Evolutionary conservation across 2,797 vertebrate species (phyloP).

Genomic region (Philypnodon macrostomus): DNA sequence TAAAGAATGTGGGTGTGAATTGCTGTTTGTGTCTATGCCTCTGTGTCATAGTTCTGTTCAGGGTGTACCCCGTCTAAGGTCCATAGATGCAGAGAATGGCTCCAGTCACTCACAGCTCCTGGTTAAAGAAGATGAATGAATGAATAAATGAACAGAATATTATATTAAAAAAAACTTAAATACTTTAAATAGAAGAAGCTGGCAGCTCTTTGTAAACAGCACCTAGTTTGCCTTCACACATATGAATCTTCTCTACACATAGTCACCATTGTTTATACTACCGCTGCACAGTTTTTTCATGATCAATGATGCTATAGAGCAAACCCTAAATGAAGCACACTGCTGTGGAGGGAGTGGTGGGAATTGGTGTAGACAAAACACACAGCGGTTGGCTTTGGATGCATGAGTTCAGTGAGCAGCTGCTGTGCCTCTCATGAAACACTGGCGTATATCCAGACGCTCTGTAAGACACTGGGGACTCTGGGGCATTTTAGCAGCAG

Average conservation of each 20-base stretch:
- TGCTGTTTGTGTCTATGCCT: no score
- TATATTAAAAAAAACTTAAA: no score
- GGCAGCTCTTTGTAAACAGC: neutral
- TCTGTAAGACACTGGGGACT: slow-evolving; percentile 33
- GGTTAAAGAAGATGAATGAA: no score
- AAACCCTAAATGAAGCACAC: slow-evolving; percentile 22
- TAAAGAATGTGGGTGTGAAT: no score
- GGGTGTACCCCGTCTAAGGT: no score
- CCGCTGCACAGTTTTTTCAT: slow-evolving; percentile 15
- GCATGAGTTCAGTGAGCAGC: slow-evolving; percentile 54
- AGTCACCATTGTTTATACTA: neutral
- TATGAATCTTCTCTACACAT: neutral
- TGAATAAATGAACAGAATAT: no score
- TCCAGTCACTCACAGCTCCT: no score
- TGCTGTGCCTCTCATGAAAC: slow-evolving; percentile 48
- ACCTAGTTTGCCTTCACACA: neutral
- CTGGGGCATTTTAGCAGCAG: slow-evolving; percentile 18
- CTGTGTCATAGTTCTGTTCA: no score
- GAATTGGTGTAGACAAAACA: slow-evolving; percentile 36
- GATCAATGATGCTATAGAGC: slow-evolving; percentile 21
- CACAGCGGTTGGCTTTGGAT: slow-evolving; percentile 51
- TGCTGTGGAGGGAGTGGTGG: slow-evolving; percentile 13
- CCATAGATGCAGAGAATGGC: no score
- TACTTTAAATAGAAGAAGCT: neutral
- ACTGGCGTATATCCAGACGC: slow-evolving; percentile 48